Evolutionary conservation across 2,113 vertebrate species (phyloP).

Genomic region (Agapornis roseicollis): DNA sequence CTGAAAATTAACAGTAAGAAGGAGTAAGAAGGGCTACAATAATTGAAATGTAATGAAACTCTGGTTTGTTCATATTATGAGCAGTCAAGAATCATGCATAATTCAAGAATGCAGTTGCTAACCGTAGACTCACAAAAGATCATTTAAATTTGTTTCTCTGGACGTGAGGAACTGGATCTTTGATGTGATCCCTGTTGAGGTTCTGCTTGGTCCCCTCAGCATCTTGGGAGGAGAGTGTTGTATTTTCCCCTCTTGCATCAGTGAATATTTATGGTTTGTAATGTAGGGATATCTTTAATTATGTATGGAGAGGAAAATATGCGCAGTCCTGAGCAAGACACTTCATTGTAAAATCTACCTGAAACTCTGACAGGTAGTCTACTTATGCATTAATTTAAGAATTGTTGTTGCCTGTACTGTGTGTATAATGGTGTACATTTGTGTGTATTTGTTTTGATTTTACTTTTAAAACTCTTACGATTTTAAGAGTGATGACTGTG

Average conservation of each 20-base stretch:
- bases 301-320: constrained; percentile 31
- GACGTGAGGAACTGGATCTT: constrained; percentile 43
- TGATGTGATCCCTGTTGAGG: constrained; percentile 50
- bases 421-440: neutral
- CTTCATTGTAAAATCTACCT: constrained; percentile 10
- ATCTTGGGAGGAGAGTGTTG: constrained; percentile 13
- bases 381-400: neutral
- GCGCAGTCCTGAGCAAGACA: neutral
- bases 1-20: neutral
- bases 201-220: neutral
- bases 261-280: constrained; percentile 54
- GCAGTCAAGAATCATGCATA: constrained; percentile 38
- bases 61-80: constrained; percentile 37
- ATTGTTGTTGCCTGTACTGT: neutral
- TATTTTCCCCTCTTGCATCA: constrained; percentile 4
- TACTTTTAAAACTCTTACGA: neutral
- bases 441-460: neutral
- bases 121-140: neutral
- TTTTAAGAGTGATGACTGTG: neutral
- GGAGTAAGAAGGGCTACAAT: neutral
- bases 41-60: constrained; percentile 53
- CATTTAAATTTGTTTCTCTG: constrained; percentile 44
- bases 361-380: neutral
- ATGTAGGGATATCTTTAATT: constrained; percentile 58
- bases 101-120: constrained; percentile 22